Evolutionary conservation across 2,888 invertebrate species (phyloP).

Genomic region (Drosophila anomelani): DNA sequence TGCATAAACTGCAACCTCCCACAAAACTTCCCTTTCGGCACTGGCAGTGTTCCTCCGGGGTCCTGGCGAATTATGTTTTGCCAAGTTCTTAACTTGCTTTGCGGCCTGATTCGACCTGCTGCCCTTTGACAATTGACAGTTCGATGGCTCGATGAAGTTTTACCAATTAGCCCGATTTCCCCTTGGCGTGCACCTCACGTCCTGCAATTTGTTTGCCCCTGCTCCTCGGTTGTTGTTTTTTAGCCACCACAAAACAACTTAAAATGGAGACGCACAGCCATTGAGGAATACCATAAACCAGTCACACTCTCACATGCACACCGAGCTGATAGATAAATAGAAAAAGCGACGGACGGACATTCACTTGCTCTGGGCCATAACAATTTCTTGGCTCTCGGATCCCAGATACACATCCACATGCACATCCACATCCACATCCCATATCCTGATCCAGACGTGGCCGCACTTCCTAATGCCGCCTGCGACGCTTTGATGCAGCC

Average conservation of each 20-base stretch:
- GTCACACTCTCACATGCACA: conserved; percentile 12
- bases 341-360: conserved; percentile 18
- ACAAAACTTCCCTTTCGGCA: conserved; percentile 32
- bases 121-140: conserved; percentile 71
- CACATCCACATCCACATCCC: conserved; percentile 21
- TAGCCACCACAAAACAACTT: conserved; percentile 1
- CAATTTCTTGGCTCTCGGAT: conserved; percentile 38
- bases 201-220: conserved; percentile 54
- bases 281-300: conserved; percentile 18
- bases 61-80: conserved; percentile 66
- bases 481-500: conserved; percentile 55
- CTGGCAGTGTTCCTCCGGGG: conserved; percentile 10
- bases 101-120: conserved; percentile 43
- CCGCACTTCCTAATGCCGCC: conserved; percentile 60
- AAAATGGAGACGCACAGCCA: conserved; percentile 6
- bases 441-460: conserved; percentile 54
- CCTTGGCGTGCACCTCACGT: conserved; percentile 40
- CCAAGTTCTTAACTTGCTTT: conserved; percentile 63
- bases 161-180: conserved; percentile 59
- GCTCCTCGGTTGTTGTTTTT: conserved; percentile 15
- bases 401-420: conserved; percentile 2
- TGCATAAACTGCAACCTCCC: conserved; percentile 56
- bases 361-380: conserved; percentile 43
- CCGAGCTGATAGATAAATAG: conserved; percentile 36
- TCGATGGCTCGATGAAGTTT: conserved; percentile 53